Percentiles rank a stretch among this genome's conserved stretches.
phyloP scores from a whole-genome alignment of 1,140 invertebrate species.

The Zaprionus vittiger region DNA sequence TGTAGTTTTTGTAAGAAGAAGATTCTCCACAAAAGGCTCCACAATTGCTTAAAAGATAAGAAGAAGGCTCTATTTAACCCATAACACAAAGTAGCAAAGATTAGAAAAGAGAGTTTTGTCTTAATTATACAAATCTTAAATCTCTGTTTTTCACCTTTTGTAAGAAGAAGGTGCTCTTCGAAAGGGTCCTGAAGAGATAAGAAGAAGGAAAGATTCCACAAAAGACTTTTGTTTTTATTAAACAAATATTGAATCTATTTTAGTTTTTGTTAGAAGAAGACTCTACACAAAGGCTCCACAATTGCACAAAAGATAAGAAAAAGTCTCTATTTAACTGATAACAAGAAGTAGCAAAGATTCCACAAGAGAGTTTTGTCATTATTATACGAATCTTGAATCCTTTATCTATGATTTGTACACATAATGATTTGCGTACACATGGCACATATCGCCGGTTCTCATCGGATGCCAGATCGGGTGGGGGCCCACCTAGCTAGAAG shows the following conservation, averaged over 20 bases:
- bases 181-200: no score
- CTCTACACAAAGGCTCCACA: no score
- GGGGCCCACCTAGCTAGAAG: slow-evolving; percentile 5
- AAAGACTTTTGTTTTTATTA: no score
- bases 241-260: no score
- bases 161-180: no score
- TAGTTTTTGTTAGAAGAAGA: no score
- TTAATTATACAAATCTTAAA: not conserved
- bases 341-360: not conserved
- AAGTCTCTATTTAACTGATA: not conserved
- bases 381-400: not conserved
- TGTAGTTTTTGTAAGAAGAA: no score
- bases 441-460: not conserved
- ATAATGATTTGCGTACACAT: not conserved
- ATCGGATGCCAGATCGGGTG: not conserved
- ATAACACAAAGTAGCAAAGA: not conserved
- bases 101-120: not conserved
- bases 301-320: not conserved
- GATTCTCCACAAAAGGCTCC: no score
- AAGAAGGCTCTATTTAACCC: not conserved
- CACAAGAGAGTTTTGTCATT: not conserved
- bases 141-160: not conserved
- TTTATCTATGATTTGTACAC: not conserved
- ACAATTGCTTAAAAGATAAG: no score
- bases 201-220: no score